phyloP scores from a whole-genome alignment of 2,888 invertebrate species.

The Macrosiphum euphorbiae region DNA sequence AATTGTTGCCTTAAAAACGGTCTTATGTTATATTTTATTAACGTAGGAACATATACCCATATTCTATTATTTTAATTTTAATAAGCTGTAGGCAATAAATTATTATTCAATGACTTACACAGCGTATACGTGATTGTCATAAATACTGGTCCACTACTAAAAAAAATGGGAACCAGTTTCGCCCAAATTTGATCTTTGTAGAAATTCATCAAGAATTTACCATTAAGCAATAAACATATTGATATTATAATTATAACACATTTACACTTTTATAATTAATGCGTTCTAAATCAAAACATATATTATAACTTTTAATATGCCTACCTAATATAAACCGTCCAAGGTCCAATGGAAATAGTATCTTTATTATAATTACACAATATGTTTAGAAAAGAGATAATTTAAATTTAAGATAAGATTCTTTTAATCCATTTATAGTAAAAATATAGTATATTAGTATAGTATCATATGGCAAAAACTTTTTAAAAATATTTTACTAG shows the following conservation, averaged over 20 bases:
- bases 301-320: too few relatives aligned
- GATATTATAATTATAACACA: not conserved
- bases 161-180: not conserved
- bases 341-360: not conserved
- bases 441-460: too few relatives aligned
- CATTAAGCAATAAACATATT: not conserved
- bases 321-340: too few relatives aligned
- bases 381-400: not conserved
- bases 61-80: not conserved
- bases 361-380: not conserved
- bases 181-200: not conserved
- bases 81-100: not conserved
- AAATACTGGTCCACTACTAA: not conserved
- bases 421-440: too few relatives aligned
- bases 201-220: not conserved
- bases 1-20: not conserved
- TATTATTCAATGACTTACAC: not conserved
- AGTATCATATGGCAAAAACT: too few relatives aligned
- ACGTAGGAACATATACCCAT: not conserved
- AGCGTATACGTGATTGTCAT: not conserved
- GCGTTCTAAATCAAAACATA: not conserved
- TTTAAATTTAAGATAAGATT: too few relatives aligned
- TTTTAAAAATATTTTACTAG: too few relatives aligned
- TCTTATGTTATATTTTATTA: not conserved
- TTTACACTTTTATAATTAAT: not conserved